Base-by-base conservation (phyloP, 2,888 invertebrate genomes). In the Drosophila parthenogenetica region DNA sequence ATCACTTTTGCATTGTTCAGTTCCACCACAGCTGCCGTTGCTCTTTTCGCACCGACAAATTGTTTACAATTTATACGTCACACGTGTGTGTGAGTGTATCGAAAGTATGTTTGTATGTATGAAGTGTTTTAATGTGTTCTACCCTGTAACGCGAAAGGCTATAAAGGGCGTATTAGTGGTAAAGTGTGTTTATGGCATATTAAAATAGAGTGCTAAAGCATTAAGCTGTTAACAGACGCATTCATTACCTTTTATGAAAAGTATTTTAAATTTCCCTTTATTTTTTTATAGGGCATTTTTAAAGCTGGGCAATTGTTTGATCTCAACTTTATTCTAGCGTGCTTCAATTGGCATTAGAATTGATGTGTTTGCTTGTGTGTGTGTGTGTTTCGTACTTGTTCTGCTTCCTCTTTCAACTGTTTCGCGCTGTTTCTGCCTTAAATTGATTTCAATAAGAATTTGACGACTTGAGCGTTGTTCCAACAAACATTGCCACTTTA, bases 391-490 rank as follows among this genome's bases (percentile, higher is more conserved):
- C 32, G 69, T 50, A 53, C 46, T 65, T 70, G 73, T 63, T 67
- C 19, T 71, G 54, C 55, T 70, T 62, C 59, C 51, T 77, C 62
- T 71, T 66, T 40, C 11, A 4, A 25, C 43, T 60, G 60, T 66
- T 69, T 77, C 66, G 50, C 69, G 32, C 63, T 49, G 32, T 66
- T 66, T 58, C 42, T 67, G 68, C 59, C 55, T 74, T 82, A 77
- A 85, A 85, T 87, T 85, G 88, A 87, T 87, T 85, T 85, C 77
- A 85, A 87, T 85, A 80, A 82, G 75, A 69, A 79, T 79, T 81
- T 74, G 72, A 69, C 71, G 75, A 75, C 65, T 73, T 68, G 73
- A 70, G 66, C 60, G 51, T 40, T 64, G 75, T 58, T 71, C 51
- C 58, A 73, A 48, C 73, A 76, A 76, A 71, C 63, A 81, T 61